Evolutionary conservation across 1,140 invertebrate genomes (phyloP).

Genomic region (Ylistrum balloti): DNA sequence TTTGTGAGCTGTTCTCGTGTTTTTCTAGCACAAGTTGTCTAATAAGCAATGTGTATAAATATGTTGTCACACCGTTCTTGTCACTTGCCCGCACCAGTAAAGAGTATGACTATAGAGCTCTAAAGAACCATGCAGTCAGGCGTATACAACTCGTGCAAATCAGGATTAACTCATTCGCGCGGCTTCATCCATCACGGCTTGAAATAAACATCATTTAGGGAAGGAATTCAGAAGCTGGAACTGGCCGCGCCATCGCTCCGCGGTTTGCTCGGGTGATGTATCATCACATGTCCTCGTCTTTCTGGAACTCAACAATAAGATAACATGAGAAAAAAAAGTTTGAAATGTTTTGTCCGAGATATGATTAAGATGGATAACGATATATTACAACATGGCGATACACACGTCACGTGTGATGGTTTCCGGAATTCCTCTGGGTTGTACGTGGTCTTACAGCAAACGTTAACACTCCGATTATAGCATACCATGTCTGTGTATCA

Average conservation of each 20-base stretch:
- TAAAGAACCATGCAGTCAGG: neutral
- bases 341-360: slow-evolving; percentile 34
- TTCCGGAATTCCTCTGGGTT: too few species aligned
- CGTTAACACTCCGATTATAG: too few species aligned
- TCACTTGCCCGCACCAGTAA: slow-evolving; percentile 8
- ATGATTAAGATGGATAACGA: neutral
- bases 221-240: neutral
- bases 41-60: slow-evolving; percentile 14
- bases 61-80: slow-evolving; percentile 33
- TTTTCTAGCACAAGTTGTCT: slow-evolving; percentile 19
- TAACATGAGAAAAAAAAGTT: slow-evolving; percentile 3
- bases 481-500: too few species aligned
- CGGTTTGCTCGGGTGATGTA: slow-evolving; percentile 28
- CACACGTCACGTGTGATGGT: neutral
- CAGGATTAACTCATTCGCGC: slow-evolving; percentile 32
- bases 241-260: neutral
- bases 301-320: slow-evolving; percentile 16
- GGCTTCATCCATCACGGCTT: slow-evolving; percentile 14
- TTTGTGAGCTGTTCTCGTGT: slow-evolving; percentile 19
- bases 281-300: neutral
- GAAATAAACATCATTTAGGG: slow-evolving; percentile 40
- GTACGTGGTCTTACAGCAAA: too few species aligned
- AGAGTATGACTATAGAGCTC: neutral
- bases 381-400: neutral
- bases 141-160: slow-evolving; percentile 25